A percentile compares a stretch with the other conserved stretches of the same genome.
Evolutionary conservation across 2,113 vertebrate genomes (phyloP).

Genomic region (Tonatia bakeri): DNA sequence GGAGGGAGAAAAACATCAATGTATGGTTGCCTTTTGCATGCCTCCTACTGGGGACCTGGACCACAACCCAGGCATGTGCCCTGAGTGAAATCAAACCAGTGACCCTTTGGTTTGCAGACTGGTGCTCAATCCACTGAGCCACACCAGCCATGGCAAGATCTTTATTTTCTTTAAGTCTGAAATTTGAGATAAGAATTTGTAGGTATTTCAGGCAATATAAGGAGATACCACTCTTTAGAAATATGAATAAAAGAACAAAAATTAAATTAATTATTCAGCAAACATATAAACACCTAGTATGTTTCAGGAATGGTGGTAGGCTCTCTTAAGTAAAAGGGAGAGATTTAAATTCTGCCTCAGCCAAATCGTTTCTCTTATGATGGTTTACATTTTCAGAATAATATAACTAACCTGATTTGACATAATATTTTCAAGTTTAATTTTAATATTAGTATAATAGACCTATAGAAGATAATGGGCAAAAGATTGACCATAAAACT

Average conservation of each 20-base stretch:
- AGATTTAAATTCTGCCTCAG: constrained; percentile 10
- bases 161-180: constrained; percentile 29
- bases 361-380: neutral
- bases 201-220: neutral
- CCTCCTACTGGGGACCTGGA: no score
- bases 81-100: no score
- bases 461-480: neutral
- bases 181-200: neutral
- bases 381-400: constrained; percentile 20
- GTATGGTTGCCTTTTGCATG: no score
- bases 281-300: neutral
- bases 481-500: neutral
- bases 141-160: neutral
- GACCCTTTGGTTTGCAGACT: no score
- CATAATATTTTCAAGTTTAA: neutral
- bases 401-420: neutral
- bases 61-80: no score
- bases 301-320: neutral
- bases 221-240: neutral
- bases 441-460: neutral
- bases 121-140: no score
- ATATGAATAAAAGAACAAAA: neutral
- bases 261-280: constrained; percentile 18
- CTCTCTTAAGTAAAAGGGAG: constrained; percentile 6
- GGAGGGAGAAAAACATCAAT: no score